phyloP scores from a whole-genome alignment of 1,140 invertebrate genomes.

The Ridgeia piscesae region DNA sequence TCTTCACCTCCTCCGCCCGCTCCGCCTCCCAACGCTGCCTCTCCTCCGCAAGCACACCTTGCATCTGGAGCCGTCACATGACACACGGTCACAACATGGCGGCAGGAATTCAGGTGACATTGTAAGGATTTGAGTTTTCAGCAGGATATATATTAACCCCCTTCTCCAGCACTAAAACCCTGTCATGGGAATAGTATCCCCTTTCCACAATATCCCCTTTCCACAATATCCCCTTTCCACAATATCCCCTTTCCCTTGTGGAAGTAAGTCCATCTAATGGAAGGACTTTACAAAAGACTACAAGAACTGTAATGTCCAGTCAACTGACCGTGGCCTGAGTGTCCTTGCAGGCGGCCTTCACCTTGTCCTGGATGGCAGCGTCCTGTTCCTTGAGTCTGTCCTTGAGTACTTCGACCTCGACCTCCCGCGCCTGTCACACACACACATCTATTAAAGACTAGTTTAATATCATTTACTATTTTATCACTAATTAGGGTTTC shows the following conservation, averaged over 20 bases:
- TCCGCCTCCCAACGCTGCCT: neutral
- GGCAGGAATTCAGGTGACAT: no score
- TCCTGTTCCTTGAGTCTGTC: constrained; percentile 16
- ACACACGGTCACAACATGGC: no score
- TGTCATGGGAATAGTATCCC: no score
- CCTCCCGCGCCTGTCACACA: neutral
- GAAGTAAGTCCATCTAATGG: no score
- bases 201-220: no score
- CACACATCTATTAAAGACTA: neutral
- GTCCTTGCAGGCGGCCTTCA: neutral
- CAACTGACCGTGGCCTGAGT: constrained; percentile 3
- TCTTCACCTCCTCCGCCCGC: neutral
- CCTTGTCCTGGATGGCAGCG: neutral
- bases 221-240: no score
- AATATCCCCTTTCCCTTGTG: no score
- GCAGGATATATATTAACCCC: no score
- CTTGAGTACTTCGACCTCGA: constrained; percentile 1
- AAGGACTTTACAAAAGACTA: no score
- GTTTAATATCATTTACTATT: neutral
- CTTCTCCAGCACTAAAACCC: no score
- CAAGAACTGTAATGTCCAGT: neutral
- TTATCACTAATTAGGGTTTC: no score
- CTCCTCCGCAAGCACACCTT: neutral
- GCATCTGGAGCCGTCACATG: neutral
- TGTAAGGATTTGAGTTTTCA: no score